phyloP scores from a whole-genome alignment of 2,797 vertebrate genomes.

The Hybognathus amarus region DNA sequence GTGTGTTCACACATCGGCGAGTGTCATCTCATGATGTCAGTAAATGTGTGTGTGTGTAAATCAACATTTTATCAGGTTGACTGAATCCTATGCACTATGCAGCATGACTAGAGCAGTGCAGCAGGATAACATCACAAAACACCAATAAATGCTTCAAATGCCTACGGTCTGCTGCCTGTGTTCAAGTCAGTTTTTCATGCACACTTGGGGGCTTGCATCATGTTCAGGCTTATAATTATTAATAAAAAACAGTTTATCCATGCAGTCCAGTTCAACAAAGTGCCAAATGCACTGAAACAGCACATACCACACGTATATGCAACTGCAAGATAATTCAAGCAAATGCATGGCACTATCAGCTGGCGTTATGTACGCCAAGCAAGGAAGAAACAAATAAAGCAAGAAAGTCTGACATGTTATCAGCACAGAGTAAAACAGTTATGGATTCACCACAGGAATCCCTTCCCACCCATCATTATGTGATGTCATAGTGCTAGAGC shows the following conservation, averaged over 20 bases:
- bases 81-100: constrained; percentile 36
- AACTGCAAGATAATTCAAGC: background rate
- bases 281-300: background rate
- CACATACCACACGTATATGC: background rate
- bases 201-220: background rate
- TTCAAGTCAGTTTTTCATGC: background rate
- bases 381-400: background rate
- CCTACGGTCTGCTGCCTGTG: too few relatives aligned
- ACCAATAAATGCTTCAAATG: background rate
- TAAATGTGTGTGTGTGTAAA: background rate
- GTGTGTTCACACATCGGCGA: background rate
- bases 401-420: constrained; percentile 13
- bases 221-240: background rate
- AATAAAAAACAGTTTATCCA: background rate
- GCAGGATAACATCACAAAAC: constrained; percentile 13
- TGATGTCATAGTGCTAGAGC: constrained; percentile 30
- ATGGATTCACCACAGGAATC: constrained; percentile 13
- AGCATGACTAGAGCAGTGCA: constrained; percentile 28
- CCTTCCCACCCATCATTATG: background rate
- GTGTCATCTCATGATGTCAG: constrained; percentile 17
- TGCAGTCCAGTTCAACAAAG: background rate
- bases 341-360: background rate
- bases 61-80: constrained; percentile 42
- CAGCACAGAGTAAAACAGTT: background rate
- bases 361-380: background rate